A percentile compares a stretch with the other conserved stretches of the same genome.
Evolutionary conservation across 2,113 vertebrate species (phyloP).

Genomic region (Hippocampus zosterae): DNA sequence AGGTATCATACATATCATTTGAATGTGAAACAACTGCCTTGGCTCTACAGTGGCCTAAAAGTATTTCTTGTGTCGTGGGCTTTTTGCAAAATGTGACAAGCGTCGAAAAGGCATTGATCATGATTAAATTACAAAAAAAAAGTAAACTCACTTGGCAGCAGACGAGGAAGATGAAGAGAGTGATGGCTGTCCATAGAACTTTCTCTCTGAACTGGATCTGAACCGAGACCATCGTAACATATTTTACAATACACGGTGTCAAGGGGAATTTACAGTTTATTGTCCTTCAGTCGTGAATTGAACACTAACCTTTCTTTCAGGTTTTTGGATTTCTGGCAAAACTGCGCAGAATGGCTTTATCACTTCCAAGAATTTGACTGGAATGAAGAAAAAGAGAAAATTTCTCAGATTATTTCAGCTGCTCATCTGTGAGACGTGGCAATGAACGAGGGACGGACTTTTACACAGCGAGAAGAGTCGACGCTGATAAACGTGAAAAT

Average conservation of each 20-base stretch:
- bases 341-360: constrained; percentile 99
- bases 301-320: constrained; percentile 86
- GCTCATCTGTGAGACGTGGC: constrained; percentile 49
- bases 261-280: not conserved
- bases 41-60: not conserved
- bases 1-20: too few species aligned
- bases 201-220: constrained; percentile 99
- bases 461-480: not conserved
- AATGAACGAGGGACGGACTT: constrained; percentile 36
- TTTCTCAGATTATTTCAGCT: not conserved
- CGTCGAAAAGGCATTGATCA: not conserved
- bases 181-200: constrained; percentile 98
- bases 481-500: not conserved
- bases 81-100: not conserved
- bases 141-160: constrained; percentile 90
- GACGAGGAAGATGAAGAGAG: constrained; percentile 97
- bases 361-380: constrained; percentile 98
- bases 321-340: constrained; percentile 96
- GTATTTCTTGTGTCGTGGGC: not conserved
- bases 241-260: not conserved
- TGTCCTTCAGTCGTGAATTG: not conserved
- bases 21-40: too few species aligned
- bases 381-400: constrained; percentile 19
- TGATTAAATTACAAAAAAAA: not conserved
- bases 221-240: not conserved